These are phyloP conservation scores for Tenualosa ilisha DNA, from an alignment of 2,797 vertebrate species.

Conservation along the genomic window DNA sequence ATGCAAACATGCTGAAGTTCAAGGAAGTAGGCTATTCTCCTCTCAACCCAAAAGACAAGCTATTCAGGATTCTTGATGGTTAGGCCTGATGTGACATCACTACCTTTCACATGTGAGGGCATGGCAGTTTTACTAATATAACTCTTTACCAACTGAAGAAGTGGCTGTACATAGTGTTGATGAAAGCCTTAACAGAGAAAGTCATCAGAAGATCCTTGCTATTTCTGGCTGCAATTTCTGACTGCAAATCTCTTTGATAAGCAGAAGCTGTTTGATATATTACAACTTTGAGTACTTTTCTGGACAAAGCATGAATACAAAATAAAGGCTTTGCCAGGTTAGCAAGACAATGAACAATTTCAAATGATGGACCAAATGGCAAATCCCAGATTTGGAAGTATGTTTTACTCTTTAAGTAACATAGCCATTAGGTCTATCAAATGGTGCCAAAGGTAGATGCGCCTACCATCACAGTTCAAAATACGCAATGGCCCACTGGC, in stretches of 20 bases:
- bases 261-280: neutral
- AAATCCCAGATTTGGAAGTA: neutral
- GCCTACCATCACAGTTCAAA: neutral
- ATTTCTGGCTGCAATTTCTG: neutral
- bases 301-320: neutral
- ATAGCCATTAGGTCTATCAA: neutral
- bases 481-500: too few relatives aligned
- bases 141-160: neutral
- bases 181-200: neutral
- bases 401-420: neutral
- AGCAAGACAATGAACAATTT: neutral
- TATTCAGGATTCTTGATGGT: neutral
- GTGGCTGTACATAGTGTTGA: neutral
- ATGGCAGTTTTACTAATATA: too few relatives aligned
- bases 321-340: neutral
- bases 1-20: neutral
- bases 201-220: neutral
- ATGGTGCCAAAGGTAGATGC: neutral
- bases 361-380: neutral
- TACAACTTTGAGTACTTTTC: neutral
- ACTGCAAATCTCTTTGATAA: neutral
- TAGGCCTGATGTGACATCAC: neutral
- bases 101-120: neutral
- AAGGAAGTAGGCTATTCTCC: neutral
- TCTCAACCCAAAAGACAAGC: neutral